Evolutionary conservation across 2,113 vertebrate genomes (phyloP).

Genomic region (Zapus hudsonius): DNA sequence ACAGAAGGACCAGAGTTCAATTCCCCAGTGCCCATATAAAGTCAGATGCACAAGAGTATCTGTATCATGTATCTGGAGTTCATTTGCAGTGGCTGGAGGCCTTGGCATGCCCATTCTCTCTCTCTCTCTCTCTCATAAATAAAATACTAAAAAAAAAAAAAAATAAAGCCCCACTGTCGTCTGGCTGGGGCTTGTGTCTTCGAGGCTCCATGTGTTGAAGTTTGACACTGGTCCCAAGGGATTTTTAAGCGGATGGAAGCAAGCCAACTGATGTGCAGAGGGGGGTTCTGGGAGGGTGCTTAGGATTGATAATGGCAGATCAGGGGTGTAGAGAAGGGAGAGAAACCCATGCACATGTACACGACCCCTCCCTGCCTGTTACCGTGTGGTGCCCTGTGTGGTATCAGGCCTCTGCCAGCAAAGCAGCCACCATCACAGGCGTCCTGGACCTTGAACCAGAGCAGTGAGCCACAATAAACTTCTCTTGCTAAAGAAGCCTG

Average conservation of each 20-base stretch:
- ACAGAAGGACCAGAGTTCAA: too few species aligned
- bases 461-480: not conserved
- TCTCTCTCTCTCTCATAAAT: too few species aligned
- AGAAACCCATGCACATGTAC: not conserved
- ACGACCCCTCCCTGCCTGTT: not conserved
- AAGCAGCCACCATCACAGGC: not conserved
- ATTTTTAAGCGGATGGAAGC: not conserved
- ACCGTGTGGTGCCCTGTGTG: too few species aligned
- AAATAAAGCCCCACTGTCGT: too few species aligned
- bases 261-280: not conserved
- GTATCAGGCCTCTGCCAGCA: not conserved
- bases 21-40: too few species aligned
- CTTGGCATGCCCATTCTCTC: too few species aligned
- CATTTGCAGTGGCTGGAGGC: too few species aligned
- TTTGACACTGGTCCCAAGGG: not conserved
- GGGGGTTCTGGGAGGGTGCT: not conserved
- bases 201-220: too few species aligned
- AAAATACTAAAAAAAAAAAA: too few species aligned
- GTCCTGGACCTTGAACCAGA: not conserved
- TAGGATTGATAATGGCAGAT: not conserved
- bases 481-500: not conserved
- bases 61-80: too few species aligned
- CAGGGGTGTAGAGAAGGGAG: not conserved
- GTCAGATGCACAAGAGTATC: too few species aligned
- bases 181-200: not conserved